phyloP scores from a whole-genome alignment of 2,888 invertebrate species.

The Rapana venosa region DNA sequence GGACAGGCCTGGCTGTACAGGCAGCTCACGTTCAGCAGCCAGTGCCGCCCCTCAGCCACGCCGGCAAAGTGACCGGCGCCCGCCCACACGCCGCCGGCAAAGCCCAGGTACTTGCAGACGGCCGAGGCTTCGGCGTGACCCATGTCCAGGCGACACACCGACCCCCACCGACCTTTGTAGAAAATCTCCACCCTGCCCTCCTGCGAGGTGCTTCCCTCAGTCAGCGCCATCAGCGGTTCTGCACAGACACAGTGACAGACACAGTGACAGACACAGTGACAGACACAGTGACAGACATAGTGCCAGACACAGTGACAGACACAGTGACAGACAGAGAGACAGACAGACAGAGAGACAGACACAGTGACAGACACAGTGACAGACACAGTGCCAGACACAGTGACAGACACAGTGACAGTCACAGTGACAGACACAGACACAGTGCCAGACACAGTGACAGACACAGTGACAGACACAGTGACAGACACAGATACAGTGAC shows the following conservation, averaged over 20 bases:
- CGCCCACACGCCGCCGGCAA: constrained; percentile 65
- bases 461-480: too few species aligned
- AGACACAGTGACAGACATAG: too few species aligned
- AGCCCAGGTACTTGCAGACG: constrained; percentile 69
- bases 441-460: too few species aligned
- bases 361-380: too few species aligned
- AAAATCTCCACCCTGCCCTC: constrained; percentile 71
- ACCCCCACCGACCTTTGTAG: constrained; percentile 70
- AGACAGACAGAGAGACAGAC: too few species aligned
- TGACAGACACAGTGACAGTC: too few species aligned
- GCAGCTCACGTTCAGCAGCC: constrained; percentile 67
- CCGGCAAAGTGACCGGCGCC: constrained; percentile 64
- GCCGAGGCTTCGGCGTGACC: constrained; percentile 67
- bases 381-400: too few species aligned
- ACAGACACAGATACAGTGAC: too few species aligned
- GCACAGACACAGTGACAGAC: constrained; percentile 39
- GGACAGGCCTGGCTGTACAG: constrained; percentile 58
- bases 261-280: background rate
- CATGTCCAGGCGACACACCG: constrained; percentile 62
- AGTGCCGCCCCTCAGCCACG: constrained; percentile 60
- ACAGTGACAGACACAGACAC: too few species aligned
- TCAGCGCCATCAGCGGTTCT: constrained; percentile 68
- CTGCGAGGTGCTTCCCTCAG: constrained; percentile 62
- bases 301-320: too few species aligned
- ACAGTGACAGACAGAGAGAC: too few species aligned